Conservation (phyloP, 1,140 invertebrate genomes). For the Geopemphigus sp. region DNA sequence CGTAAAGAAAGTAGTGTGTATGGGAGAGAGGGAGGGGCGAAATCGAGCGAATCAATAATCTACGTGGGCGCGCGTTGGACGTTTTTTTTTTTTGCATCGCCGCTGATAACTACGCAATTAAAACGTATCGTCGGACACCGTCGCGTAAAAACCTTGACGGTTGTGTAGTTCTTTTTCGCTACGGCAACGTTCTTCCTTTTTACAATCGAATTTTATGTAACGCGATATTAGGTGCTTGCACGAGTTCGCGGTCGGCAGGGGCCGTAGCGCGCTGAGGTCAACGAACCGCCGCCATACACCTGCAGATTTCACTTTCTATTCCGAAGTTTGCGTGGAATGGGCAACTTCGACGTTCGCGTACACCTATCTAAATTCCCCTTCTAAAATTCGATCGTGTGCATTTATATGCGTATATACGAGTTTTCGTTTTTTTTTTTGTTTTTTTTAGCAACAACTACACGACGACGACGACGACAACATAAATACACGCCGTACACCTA, state of each 20-base stretch:
- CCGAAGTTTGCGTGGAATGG: constrained; percentile 37
- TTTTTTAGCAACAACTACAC: not conserved
- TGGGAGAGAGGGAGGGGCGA: too few species aligned
- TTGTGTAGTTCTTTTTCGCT: not conserved
- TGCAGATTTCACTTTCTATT: constrained; percentile 50
- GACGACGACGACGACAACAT: not conserved
- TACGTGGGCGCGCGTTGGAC: too few species aligned
- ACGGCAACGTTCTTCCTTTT: constrained; percentile 20
- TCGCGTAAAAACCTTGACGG: constrained; percentile 15
- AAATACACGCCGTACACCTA: too few species aligned
- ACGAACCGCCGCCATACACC: constrained; percentile 43
- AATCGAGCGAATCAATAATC: too few species aligned
- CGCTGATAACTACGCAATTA: too few species aligned
- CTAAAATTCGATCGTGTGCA: not conserved
- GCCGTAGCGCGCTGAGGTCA: constrained; percentile 25
- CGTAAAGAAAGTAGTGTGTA: too few species aligned
- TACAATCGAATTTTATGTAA: constrained; percentile 47
- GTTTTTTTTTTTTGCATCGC: too few species aligned
- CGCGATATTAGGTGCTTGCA: constrained; percentile 39
- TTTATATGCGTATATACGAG: not conserved
- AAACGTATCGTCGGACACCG: not conserved
- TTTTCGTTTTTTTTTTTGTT: constrained; percentile 6
- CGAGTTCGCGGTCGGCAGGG: constrained; percentile 49
- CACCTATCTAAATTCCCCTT: not conserved
- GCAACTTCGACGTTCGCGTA: not conserved